These are phyloP conservation scores for Epizoanthus rinbou DNA, from an alignment of 92 coral and sea anemone genomes.

Conservation along the genomic window DNA sequence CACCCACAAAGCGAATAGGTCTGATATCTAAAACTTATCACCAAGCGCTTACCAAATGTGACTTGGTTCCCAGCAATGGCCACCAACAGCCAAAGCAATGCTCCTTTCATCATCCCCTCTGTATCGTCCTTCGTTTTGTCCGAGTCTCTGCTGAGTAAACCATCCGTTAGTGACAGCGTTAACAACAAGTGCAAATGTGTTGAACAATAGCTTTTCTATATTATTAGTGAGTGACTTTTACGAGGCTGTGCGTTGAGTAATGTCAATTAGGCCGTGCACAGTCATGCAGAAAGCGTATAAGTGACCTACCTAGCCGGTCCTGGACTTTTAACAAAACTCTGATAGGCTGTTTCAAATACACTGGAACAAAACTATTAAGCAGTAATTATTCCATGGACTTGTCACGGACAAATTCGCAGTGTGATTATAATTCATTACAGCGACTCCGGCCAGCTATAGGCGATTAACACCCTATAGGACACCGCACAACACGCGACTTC, in stretches of 20 bases:
- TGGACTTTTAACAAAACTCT: background rate
- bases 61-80: background rate
- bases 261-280: background rate
- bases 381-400: background rate
- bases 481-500: background rate
- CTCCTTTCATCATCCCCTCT: background rate
- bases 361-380: background rate
- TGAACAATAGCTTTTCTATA: slow-evolving; percentile 11
- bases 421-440: slow-evolving; percentile 12
- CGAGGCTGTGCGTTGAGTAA: background rate
- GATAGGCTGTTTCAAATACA: slow-evolving; percentile 2
- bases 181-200: background rate
- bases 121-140: background rate
- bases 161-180: background rate
- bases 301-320: background rate
- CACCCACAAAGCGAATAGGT: background rate
- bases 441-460: background rate
- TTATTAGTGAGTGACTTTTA: background rate
- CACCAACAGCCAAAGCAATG: slow-evolving; percentile 1
- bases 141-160: background rate
- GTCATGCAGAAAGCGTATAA: background rate
- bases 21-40: background rate
- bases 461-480: background rate
- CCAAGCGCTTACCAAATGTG: slow-evolving; percentile 5
- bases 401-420: background rate